phyloP scores from a whole-genome alignment of 2,888 invertebrate genomes.

The Drosophila ustulata region DNA sequence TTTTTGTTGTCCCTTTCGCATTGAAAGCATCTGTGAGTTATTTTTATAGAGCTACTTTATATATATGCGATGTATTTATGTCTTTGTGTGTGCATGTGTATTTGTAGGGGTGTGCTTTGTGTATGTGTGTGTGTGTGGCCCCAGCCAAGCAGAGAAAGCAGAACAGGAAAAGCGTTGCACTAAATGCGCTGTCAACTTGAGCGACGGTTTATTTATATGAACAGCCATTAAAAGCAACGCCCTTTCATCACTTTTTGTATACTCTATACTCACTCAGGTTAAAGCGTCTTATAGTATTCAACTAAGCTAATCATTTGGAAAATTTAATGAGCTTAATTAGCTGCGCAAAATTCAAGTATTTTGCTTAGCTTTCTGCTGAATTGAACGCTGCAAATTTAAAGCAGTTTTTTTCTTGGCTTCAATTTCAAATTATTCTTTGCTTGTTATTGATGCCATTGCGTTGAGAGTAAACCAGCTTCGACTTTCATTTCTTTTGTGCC shows the following conservation, averaged over 20 bases:
- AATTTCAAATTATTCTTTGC: background rate
- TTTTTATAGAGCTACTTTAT: slow-evolving; percentile 76
- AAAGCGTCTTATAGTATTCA: background rate
- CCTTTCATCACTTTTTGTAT: slow-evolving; percentile 35
- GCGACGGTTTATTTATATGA: slow-evolving; percentile 56
- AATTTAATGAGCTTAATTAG: background rate
- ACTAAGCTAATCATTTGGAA: background rate
- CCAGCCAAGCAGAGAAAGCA: slow-evolving; percentile 26
- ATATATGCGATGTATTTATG: slow-evolving; percentile 1
- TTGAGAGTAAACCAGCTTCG: slow-evolving; percentile 3
- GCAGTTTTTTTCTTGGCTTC: background rate
- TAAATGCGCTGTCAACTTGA: slow-evolving; percentile 65
- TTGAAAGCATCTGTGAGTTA: slow-evolving; percentile 74
- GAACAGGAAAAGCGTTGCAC: slow-evolving; percentile 35
- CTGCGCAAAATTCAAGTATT: too few species aligned
- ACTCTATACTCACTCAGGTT: slow-evolving; percentile 15
- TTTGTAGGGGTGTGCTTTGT: background rate
- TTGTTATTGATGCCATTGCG: background rate
- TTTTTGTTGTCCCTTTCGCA: slow-evolving; percentile 9
- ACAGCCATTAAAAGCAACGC: slow-evolving; percentile 40
- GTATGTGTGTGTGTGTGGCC: slow-evolving; percentile 3
- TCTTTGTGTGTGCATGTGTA: background rate
- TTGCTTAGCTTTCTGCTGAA: background rate
- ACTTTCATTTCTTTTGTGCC: slow-evolving; percentile 11
- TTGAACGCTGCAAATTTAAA: background rate